Conservation (phyloP, 2,113 vertebrate genomes). For the Opisthocomus hoazin region DNA sequence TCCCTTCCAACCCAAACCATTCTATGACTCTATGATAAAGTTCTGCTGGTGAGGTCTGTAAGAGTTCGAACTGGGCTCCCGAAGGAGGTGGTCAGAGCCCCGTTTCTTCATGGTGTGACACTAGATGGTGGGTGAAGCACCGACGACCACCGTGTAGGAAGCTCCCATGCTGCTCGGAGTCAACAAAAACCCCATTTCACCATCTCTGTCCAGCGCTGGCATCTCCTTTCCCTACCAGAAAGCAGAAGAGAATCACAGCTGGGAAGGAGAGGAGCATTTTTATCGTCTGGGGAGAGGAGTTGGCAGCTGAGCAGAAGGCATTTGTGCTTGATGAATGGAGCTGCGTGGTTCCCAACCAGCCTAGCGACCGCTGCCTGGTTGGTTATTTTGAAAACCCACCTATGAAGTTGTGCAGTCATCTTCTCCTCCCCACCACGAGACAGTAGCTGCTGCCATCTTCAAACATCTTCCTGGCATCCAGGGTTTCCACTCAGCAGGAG, state of each 20-base stretch:
- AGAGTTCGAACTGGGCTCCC: neutral
- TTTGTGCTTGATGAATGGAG: neutral
- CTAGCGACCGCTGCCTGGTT: neutral
- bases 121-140: neutral
- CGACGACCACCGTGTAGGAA: neutral
- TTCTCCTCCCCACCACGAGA: neutral
- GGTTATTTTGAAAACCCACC: neutral
- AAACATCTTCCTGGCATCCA: neutral
- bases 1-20: no score
- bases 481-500: neutral
- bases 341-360: neutral
- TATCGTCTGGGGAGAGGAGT: neutral
- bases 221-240: neutral
- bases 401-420: neutral
- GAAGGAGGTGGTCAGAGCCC: neutral
- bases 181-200: neutral
- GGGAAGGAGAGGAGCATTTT: neutral
- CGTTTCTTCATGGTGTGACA: neutral
- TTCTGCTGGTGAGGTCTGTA: neutral
- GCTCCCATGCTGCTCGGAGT: neutral
- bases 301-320: neutral
- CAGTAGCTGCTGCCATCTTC: neutral
- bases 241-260: neutral
- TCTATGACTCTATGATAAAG: no score
- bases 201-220: neutral